Percentiles rank a stretch among this genome's conserved stretches.
These are phyloP conservation scores for Strix uralensis DNA, from an alignment of 2,113 vertebrate species.

Conservation along the genomic window DNA sequence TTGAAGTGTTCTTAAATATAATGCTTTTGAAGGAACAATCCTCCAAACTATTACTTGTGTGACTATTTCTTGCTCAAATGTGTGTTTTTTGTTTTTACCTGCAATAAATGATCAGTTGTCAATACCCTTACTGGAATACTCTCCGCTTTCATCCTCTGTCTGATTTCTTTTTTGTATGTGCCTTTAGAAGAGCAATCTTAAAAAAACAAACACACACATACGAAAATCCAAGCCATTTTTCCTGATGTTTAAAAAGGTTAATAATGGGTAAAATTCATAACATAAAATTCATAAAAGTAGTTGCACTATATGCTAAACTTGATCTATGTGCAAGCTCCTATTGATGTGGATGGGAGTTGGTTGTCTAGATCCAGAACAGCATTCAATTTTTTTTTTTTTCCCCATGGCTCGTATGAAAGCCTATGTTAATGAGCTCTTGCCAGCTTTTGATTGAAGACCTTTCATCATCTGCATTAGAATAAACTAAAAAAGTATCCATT, in stretches of 20 bases:
- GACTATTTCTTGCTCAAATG: background rate
- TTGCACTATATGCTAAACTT: background rate
- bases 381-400: background rate
- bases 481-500: background rate
- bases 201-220: background rate
- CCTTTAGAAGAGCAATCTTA: background rate
- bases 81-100: background rate
- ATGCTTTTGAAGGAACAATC: background rate
- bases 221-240: background rate
- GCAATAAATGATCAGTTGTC: background rate
- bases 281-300: background rate
- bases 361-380: background rate
- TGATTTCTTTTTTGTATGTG: background rate
- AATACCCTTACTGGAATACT: background rate
- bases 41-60: background rate
- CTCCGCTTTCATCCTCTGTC: background rate
- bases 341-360: background rate
- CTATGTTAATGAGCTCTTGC: background rate
- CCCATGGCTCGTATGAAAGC: background rate
- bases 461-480: background rate
- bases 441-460: background rate
- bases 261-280: background rate
- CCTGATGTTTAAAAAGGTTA: background rate
- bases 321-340: background rate
- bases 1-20: conserved; percentile 8